Conservation (phyloP, 2,113 vertebrate genomes). For the Saccopteryx bilineata region DNA sequence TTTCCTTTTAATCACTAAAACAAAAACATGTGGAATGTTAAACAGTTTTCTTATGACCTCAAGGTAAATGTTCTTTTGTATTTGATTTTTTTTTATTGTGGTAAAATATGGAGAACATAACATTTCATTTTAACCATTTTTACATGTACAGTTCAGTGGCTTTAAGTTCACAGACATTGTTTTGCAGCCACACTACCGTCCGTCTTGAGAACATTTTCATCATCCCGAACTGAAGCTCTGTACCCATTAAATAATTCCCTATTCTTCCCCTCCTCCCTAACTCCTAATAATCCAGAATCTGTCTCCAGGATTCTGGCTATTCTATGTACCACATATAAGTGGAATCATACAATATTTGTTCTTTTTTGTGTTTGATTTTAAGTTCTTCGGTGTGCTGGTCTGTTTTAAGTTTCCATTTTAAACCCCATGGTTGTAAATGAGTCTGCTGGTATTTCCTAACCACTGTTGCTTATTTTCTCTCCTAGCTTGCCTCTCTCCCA, state of each 20-base stretch:
- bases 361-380: conserved; percentile 35
- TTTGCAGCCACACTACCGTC: not conserved
- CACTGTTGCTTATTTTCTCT: not conserved
- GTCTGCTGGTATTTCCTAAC: not conserved
- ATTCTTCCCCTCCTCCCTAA: accelerated
- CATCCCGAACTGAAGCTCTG: no score
- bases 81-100: conserved; percentile 44
- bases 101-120: conserved; percentile 54
- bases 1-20: conserved; percentile 20
- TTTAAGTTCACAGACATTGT: not conserved
- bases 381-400: not conserved
- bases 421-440: not conserved
- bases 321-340: not conserved
- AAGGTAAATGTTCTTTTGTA: conserved; percentile 44
- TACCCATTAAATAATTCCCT: not conserved
- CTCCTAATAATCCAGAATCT: not conserved
- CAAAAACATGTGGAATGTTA: conserved; percentile 63
- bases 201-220: not conserved
- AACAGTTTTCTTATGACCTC: conserved; percentile 38
- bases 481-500: not conserved
- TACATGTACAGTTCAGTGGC: not conserved
- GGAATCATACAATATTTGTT: not conserved
- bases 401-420: not conserved
- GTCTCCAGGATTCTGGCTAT: not conserved
- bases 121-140: conserved; percentile 39